A percentile compares a stretch with the other conserved stretches of the same genome.
Conservation (phyloP, 2,113 vertebrate species). For the Chinchilla lanigera region DNA sequence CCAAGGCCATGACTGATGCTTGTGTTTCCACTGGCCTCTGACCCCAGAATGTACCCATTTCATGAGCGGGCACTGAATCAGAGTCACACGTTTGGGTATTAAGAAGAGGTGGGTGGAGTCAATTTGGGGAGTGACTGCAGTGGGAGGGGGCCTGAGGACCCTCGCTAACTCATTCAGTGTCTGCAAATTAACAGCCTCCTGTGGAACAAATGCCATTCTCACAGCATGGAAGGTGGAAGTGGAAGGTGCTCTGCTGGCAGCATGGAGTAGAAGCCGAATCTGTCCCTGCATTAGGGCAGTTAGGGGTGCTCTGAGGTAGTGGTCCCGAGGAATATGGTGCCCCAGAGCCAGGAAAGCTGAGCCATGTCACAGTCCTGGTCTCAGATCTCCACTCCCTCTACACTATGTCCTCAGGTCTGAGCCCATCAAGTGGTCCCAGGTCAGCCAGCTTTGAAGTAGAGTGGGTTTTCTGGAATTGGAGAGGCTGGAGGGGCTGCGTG, state of each 20-base stretch:
- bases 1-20: rapidly evolving
- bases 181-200: background rate
- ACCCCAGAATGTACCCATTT: background rate
- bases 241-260: background rate
- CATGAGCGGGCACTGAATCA: background rate
- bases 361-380: background rate
- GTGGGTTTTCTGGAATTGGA: background rate
- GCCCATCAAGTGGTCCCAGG: background rate
- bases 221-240: too few relatives aligned
- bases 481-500: background rate
- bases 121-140: background rate
- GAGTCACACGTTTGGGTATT: rapidly evolving
- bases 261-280: background rate
- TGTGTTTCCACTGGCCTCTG: background rate
- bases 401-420: background rate
- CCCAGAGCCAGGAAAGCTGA: background rate
- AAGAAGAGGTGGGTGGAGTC: background rate
- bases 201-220: background rate
- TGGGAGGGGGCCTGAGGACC: too few relatives aligned
- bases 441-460: background rate
- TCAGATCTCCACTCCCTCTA: background rate
- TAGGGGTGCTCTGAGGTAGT: background rate
- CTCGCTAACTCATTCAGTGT: rapidly evolving
- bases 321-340: background rate
- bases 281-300: too few relatives aligned